Evolutionary conservation across 2,113 vertebrate species (phyloP), one percentile per base, ranked within the genome.

Genomic region (Phycodurus eques): DNA sequence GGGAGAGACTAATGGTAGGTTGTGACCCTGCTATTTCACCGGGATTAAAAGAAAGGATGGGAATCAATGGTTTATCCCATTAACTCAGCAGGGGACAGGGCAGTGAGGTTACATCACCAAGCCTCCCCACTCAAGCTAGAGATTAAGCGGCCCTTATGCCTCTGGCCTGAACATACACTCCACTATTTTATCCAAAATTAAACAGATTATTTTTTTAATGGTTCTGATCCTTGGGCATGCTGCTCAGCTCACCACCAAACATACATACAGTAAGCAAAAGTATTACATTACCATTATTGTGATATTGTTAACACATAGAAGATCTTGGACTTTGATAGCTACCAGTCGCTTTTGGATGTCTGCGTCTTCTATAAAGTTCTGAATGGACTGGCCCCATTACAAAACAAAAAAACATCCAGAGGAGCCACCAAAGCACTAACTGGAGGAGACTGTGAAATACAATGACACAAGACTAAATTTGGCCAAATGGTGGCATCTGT

Each of bases 1-100:
- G 51, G 42, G 72, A 17, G 1, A 1, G 33, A 44, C 71, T n/a
- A 71, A 76, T 44, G 71, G 51, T 44, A 65, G 63, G 8, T 20
- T 43, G 53, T 27, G 11, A 70, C 53, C 17, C 35, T 67, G 68
- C 62, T 72, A 67, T 77, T 82, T 69, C 46, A n/a, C 73, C 65
- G 72, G 77, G 87, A 83, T 88, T 89, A 82, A 84, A 85, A 61
- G 67, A 51, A 22, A 81, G 79, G 82, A 77, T 80, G 79, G 70
- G 80, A 39, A 66, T 33, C 4, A 2, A 56, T 11, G 22, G 72
- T 72, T 63, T 71, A 82, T 83, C 74, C 78, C 74, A 85, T 88
- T 87, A 85, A 79, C 81, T 79, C 81, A 76, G 76, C 76, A 67
- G 82, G 76, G 75, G 77, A 80, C 56, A 6, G 4, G 47, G 51